These are phyloP conservation scores for Perdita meconis DNA, from an alignment of 2,888 invertebrate genomes.

Conservation along the genomic window DNA sequence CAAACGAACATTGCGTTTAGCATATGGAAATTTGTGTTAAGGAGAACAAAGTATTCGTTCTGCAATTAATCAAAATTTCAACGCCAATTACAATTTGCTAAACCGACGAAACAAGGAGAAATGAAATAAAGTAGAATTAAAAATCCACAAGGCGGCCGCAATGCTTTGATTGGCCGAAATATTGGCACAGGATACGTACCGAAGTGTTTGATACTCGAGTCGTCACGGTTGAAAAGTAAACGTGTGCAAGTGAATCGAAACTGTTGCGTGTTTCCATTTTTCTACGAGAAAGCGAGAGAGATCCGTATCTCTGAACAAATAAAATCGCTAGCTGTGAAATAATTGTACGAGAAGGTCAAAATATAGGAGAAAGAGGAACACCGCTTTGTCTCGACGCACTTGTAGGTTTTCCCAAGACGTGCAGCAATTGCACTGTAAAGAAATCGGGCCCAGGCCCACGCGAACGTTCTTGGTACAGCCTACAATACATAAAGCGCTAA, in stretches of 20 bases:
- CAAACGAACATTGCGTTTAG: constrained; percentile 37
- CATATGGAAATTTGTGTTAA: constrained; percentile 17
- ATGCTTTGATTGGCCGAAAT: constrained; percentile 54
- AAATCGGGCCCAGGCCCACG: neutral
- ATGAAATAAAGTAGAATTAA: too few species aligned
- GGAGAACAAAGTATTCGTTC: constrained; percentile 8
- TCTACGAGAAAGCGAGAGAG: constrained; percentile 40
- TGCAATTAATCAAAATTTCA: neutral
- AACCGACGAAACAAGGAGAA: too few species aligned
- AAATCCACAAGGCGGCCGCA: constrained; percentile 26
- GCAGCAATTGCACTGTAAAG: neutral
- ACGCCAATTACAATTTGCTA: neutral
- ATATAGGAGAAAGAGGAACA: neutral
- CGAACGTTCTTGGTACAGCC: constrained; percentile 16
- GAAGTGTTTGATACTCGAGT: constrained; percentile 49
- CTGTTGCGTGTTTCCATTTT: constrained; percentile 51
- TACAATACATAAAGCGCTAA: constrained; percentile 15
- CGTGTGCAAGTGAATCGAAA: constrained; percentile 8
- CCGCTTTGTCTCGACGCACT: constrained; percentile 4
- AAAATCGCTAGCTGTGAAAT: constrained; percentile 15
- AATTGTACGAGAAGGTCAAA: neutral
- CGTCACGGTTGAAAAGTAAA: constrained; percentile 16
- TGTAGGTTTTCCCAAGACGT: constrained; percentile 25
- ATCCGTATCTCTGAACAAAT: constrained; percentile 14
- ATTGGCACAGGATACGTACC: constrained; percentile 41